phyloP scores from a whole-genome alignment of 2,888 invertebrate species.

The Dolomedes plantarius region DNA sequence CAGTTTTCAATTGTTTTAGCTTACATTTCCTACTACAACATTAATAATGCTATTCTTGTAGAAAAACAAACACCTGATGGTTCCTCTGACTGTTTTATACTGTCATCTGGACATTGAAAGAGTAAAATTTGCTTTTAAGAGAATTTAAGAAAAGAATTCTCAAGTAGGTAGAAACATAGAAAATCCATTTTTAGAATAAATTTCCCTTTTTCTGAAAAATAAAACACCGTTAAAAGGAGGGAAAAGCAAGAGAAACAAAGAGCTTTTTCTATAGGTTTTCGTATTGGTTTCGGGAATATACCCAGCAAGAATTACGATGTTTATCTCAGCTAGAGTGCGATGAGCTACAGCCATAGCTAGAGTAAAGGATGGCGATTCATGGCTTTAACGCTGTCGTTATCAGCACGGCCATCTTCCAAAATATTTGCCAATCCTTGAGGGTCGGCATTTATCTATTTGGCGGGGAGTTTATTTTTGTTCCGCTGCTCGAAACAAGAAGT shows the following conservation, averaged over 20 bases:
- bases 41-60: too few species aligned
- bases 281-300: conserved; percentile 53
- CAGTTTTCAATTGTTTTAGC: too few species aligned
- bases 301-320: conserved; percentile 41
- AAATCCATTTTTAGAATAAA: too few species aligned
- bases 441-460: conserved; percentile 48
- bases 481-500: conserved; percentile 52
- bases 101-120: too few species aligned
- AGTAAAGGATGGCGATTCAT: conserved; percentile 34
- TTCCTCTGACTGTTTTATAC: too few species aligned
- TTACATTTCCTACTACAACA: too few species aligned
- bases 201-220: neutral
- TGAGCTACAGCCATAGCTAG: conserved; percentile 26
- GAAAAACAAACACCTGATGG: too few species aligned
- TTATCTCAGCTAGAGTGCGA: conserved; percentile 52
- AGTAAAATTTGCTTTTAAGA: too few species aligned
- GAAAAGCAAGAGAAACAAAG: conserved; percentile 35
- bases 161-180: too few species aligned
- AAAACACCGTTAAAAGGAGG: neutral
- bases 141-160: too few species aligned
- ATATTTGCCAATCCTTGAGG: conserved; percentile 54
- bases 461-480: conserved; percentile 47
- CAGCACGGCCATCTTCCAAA: conserved; percentile 61
- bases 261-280: conserved; percentile 49
- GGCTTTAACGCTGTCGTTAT: conserved; percentile 37